These are phyloP conservation scores for Ochropacha duplaris DNA, from an alignment of 2,888 invertebrate genomes.

Conservation along the genomic window DNA sequence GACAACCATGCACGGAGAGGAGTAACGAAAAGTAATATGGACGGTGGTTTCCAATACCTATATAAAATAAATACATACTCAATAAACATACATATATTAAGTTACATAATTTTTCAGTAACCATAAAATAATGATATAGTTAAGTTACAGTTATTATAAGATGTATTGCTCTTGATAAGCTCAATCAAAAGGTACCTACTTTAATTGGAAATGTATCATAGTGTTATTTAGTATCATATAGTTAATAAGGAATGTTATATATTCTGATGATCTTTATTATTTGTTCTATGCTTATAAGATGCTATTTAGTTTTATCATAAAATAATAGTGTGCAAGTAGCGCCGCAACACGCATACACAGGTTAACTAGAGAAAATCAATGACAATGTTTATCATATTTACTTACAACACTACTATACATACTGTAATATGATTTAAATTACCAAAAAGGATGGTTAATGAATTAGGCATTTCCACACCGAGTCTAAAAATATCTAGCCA, in stretches of 20 bases:
- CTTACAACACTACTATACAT: slow-evolving; percentile 10
- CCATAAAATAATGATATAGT: neutral
- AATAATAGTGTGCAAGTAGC: neutral
- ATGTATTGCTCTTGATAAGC: neutral
- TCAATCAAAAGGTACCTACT: neutral
- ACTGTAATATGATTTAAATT: slow-evolving; percentile 20
- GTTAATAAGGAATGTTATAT: neutral
- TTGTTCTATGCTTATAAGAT: too few species aligned
- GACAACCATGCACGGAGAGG: too few species aligned
- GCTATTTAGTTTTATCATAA: too few species aligned
- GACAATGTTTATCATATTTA: slow-evolving; percentile 29
- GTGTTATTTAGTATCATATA: neutral
- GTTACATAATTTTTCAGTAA: neutral
- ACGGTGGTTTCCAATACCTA: too few species aligned
- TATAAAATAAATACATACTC: too few species aligned
- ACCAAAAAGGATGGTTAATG: slow-evolving; percentile 35
- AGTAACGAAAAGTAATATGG: too few species aligned
- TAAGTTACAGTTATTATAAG: neutral
- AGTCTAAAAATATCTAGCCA: slow-evolving; percentile 71
- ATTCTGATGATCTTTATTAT: neutral
- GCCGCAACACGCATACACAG: neutral
- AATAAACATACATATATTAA: too few species aligned
- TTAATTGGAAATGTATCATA: neutral
- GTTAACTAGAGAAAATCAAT: slow-evolving; percentile 25
- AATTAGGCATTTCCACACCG: slow-evolving; percentile 54